These are phyloP conservation scores for Stigmatopora argus DNA, from an alignment of 2,113 vertebrate genomes.

Conservation along the genomic window DNA sequence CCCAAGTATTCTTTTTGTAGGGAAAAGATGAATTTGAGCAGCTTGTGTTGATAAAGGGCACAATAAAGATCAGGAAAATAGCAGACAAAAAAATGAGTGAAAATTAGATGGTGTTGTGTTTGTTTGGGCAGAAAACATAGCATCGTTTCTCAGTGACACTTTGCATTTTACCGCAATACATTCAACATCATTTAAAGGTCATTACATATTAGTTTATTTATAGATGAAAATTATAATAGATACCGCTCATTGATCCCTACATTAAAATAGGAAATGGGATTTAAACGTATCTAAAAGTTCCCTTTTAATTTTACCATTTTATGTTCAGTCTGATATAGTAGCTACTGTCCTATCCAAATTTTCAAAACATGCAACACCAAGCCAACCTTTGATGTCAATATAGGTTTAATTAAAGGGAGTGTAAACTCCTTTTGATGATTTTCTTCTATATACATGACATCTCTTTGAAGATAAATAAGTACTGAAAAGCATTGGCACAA, in stretches of 20 bases:
- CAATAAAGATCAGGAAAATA: not conserved
- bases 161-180: not conserved
- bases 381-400: not conserved
- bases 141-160: not conserved
- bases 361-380: not conserved
- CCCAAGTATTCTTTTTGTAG: not conserved
- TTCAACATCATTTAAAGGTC: not conserved
- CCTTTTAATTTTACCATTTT: not conserved
- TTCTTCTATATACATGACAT: too few species aligned
- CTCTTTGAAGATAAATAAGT: too few species aligned
- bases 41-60: constrained; percentile 1
- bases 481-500: too few species aligned
- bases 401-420: not conserved
- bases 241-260: not conserved
- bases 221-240: not conserved
- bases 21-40: not conserved
- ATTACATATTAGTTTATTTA: not conserved
- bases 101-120: not conserved
- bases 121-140: not conserved
- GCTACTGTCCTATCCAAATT: not conserved
- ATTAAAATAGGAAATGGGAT: not conserved
- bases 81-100: not conserved
- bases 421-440: not conserved
- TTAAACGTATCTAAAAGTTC: not conserved
- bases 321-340: not conserved